These are phyloP conservation scores for Ictidomys tridecemlineatus DNA, from an alignment of 2,113 vertebrate species.

Conservation along the genomic window DNA sequence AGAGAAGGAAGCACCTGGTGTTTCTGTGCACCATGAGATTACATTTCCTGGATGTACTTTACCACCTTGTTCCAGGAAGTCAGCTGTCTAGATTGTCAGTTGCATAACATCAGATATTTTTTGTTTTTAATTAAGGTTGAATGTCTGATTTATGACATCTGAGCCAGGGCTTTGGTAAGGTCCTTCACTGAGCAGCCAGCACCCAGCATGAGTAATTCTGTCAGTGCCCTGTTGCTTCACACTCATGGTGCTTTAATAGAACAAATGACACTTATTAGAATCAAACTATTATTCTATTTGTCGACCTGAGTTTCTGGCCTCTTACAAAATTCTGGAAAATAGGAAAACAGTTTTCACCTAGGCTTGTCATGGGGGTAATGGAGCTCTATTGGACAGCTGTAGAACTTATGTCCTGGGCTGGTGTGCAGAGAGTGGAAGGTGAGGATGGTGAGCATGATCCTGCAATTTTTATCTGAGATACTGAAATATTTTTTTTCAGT, in stretches of 20 bases:
- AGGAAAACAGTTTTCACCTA: neutral
- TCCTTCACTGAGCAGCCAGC: neutral
- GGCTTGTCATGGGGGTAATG: neutral
- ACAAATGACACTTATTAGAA: neutral
- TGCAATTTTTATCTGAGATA: neutral
- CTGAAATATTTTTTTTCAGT: too few species aligned
- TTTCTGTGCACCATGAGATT: neutral
- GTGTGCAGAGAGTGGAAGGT: neutral
- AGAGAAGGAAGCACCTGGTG: slow-evolving; percentile 18
- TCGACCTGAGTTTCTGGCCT: neutral
- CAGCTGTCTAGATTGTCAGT: slow-evolving; percentile 33
- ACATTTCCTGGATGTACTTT: slow-evolving; percentile 50
- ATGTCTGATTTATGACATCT: slow-evolving; percentile 34
- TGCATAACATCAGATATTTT: neutral
- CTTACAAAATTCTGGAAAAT: neutral
- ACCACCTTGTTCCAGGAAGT: slow-evolving; percentile 55
- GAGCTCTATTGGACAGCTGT: neutral
- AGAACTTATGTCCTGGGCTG: neutral
- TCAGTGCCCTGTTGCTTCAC: neutral
- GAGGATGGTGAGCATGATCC: neutral
- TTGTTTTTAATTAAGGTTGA: slow-evolving; percentile 22
- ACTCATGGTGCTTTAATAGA: neutral
- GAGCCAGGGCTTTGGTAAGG: neutral
- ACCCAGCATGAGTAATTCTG: neutral
- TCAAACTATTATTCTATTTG: neutral